These are phyloP conservation scores for Indicator maculatus DNA, from an alignment of 2,113 vertebrate genomes.

Conservation along the genomic window DNA sequence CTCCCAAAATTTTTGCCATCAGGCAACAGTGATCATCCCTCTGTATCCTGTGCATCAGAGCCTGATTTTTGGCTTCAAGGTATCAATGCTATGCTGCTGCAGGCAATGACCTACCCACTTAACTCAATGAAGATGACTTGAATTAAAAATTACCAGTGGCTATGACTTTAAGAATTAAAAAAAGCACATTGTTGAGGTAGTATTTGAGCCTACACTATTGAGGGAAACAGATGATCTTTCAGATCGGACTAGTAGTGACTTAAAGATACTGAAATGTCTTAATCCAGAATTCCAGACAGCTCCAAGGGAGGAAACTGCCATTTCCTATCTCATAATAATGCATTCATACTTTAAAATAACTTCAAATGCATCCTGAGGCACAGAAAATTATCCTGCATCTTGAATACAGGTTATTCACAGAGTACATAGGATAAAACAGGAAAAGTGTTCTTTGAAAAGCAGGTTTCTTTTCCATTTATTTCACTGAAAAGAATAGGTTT, in stretches of 20 bases:
- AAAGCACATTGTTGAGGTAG: neutral
- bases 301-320: neutral
- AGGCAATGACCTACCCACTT: neutral
- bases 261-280: neutral
- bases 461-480: neutral
- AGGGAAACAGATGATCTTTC: slow-evolving; percentile 26
- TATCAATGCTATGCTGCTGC: neutral
- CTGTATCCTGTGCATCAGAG: neutral
- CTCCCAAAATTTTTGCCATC: neutral
- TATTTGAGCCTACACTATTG: neutral
- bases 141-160: neutral
- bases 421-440: neutral
- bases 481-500: neutral
- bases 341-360: slow-evolving; percentile 45
- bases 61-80: neutral
- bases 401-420: slow-evolving; percentile 36
- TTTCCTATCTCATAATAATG: slow-evolving; percentile 48
- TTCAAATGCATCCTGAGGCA: slow-evolving; percentile 38
- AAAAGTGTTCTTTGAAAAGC: neutral
- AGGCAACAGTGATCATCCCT: neutral
- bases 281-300: slow-evolving; percentile 20
- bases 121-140: neutral
- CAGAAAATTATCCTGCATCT: neutral
- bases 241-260: neutral
- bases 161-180: neutral